Percentiles rank a stretch among this genome's conserved stretches.
These are phyloP conservation scores for Melospiza georgiana DNA, from an alignment of 2,113 vertebrate species.

Conservation along the genomic window DNA sequence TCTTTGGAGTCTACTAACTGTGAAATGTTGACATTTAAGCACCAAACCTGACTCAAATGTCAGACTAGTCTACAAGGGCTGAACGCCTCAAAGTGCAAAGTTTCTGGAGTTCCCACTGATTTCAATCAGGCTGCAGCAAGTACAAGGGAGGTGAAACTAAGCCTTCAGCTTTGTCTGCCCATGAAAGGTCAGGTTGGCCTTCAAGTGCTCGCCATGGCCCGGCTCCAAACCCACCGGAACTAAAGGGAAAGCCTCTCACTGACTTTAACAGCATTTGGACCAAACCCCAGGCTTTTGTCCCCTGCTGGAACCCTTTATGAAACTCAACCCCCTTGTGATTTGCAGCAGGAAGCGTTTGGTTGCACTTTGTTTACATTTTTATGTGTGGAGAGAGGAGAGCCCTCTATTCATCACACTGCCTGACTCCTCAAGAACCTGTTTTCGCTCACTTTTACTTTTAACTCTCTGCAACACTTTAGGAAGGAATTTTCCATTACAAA, in stretches of 20 bases:
- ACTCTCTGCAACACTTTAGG: background rate
- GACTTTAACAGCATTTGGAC: slow-evolving; percentile 20
- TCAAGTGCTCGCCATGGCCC: slow-evolving; percentile 8
- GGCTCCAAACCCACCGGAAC: background rate
- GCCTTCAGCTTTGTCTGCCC: background rate
- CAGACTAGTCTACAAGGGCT: slow-evolving; percentile 30
- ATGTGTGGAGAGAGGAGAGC: background rate
- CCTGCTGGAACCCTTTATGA: background rate
- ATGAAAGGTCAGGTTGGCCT: slow-evolving; percentile 36
- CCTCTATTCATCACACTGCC: background rate
- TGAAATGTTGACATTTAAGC: slow-evolving; percentile 42
- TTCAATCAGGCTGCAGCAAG: slow-evolving; percentile 25
- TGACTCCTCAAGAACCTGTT: background rate
- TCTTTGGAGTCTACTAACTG: slow-evolving; percentile 10
- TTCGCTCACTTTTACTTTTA: background rate
- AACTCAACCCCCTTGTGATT: background rate
- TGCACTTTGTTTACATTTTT: slow-evolving; percentile 26
- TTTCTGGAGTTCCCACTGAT: slow-evolving; percentile 33
- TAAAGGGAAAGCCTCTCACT: background rate
- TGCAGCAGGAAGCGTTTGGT: background rate
- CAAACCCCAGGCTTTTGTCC: slow-evolving; percentile 11
- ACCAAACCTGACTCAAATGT: slow-evolving; percentile 30
- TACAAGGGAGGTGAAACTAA: slow-evolving; percentile 20
- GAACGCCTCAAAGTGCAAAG: background rate
- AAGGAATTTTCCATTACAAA: background rate